Percentiles rank a stretch among this genome's conserved stretches.
phyloP scores from a whole-genome alignment of 2,888 invertebrate genomes.

The Drosophila nigricruria region DNA sequence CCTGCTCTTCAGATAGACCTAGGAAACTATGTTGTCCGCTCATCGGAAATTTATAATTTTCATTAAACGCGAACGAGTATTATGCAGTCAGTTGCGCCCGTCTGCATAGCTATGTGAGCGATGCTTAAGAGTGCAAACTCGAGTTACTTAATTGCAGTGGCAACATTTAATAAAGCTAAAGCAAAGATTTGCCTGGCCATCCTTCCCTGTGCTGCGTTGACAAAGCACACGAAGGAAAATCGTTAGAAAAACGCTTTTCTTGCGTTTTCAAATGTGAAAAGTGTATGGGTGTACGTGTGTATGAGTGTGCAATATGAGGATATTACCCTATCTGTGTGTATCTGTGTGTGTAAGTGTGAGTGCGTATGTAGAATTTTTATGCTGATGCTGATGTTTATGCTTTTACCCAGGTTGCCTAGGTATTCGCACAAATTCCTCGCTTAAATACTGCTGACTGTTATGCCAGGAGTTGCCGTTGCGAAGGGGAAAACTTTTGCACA shows the following conservation, averaged over 20 bases:
- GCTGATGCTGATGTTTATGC: constrained; percentile 37
- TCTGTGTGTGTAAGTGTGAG: background rate
- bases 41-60: background rate
- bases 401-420: constrained; percentile 20
- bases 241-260: constrained; percentile 48
- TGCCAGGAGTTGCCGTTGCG: background rate
- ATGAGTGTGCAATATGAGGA: constrained; percentile 6
- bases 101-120: background rate
- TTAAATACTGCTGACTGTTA: constrained; percentile 10
- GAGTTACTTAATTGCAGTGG: constrained; percentile 72
- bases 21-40: background rate
- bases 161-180: constrained; percentile 63
- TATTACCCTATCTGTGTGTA: background rate
- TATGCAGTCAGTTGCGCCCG: background rate
- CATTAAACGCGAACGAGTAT: background rate
- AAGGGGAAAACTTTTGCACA: constrained; percentile 19
- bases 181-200: constrained; percentile 24
- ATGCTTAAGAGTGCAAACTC: constrained; percentile 19
- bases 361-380: constrained; percentile 36
- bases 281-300: constrained; percentile 12
- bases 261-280: constrained; percentile 43
- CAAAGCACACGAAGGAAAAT: constrained; percentile 26
- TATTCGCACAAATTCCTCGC: constrained; percentile 18
- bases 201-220: constrained; percentile 3
- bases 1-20: background rate